Evolutionary conservation across 1,140 invertebrate genomes (phyloP).

Genomic region (Aradophagus sp.): DNA sequence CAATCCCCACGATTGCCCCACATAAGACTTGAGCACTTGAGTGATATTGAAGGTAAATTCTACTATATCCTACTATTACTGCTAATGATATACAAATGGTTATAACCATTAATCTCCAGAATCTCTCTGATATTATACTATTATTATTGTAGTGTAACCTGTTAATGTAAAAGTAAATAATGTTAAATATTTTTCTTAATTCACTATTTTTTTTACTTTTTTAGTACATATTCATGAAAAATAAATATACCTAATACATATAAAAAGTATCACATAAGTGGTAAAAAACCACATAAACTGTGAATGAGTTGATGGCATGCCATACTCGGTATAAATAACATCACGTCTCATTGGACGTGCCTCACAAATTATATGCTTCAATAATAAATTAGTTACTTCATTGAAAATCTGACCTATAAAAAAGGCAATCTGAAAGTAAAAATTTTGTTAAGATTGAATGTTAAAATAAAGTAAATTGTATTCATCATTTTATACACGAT

Average conservation of each 20-base stretch:
- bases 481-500: too few relatives aligned
- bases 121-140: conserved; percentile 82
- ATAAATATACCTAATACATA: conserved; percentile 87
- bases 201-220: too few relatives aligned
- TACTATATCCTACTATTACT: conserved; percentile 79
- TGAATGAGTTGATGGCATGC: conserved; percentile 95
- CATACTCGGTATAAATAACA: conserved; percentile 88
- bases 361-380: conserved; percentile 90
- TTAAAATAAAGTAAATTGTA: too few relatives aligned
- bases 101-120: conserved; percentile 83
- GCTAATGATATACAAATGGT: conserved; percentile 78
- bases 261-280: conserved; percentile 89
- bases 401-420: conserved; percentile 87
- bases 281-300: conserved; percentile 96
- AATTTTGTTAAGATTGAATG: not conserved
- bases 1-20: conserved; percentile 82
- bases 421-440: conserved; percentile 85
- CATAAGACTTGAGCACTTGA: conserved; percentile 87
- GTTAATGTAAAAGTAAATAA: too few relatives aligned
- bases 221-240: too few relatives aligned
- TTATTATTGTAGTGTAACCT: conserved; percentile 89
- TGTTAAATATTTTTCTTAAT: too few relatives aligned
- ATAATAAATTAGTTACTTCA: conserved; percentile 85
- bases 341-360: conserved; percentile 82
- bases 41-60: conserved; percentile 92